These are phyloP conservation scores for Hydriomena furcata DNA, from an alignment of 2,888 invertebrate genomes.

Conservation along the genomic window DNA sequence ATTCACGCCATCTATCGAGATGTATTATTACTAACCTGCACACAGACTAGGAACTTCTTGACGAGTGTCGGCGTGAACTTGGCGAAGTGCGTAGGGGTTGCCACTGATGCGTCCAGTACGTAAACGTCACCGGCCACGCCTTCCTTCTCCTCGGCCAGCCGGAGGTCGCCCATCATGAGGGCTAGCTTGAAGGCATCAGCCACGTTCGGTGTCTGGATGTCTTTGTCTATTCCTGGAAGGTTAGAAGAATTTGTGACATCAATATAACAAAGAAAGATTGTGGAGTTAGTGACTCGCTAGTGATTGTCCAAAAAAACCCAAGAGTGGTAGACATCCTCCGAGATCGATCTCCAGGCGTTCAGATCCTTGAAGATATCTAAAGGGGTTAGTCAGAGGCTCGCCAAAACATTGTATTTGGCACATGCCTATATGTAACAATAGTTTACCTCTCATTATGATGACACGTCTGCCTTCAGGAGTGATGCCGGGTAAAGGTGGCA, in stretches of 20 bases:
- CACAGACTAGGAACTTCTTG: slow-evolving; percentile 93
- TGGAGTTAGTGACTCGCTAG: no score
- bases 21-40: slow-evolving; percentile 77
- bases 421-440: not conserved
- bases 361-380: no score
- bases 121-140: slow-evolving; percentile 94
- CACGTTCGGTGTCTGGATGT: slow-evolving; percentile 87
- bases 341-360: no score
- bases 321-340: no score
- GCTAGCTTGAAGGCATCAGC: slow-evolving; percentile 92
- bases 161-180: slow-evolving; percentile 92
- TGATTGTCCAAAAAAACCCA: no score
- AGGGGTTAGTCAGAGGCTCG: no score
- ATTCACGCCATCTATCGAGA: slow-evolving; percentile 18
- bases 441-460: slow-evolving; percentile 86
- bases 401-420: no score
- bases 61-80: slow-evolving; percentile 92
- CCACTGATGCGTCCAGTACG: slow-evolving; percentile 90
- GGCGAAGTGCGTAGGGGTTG: slow-evolving; percentile 91
- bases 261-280: no score
- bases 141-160: slow-evolving; percentile 89
- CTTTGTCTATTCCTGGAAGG: slow-evolving; percentile 84
- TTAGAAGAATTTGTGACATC: no score
- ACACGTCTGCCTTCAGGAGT: slow-evolving; percentile 92
- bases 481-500: slow-evolving; percentile 91